These are phyloP conservation scores for Sycophila sp. DNA, from an alignment of 1,140 invertebrate species.

Conservation along the genomic window DNA sequence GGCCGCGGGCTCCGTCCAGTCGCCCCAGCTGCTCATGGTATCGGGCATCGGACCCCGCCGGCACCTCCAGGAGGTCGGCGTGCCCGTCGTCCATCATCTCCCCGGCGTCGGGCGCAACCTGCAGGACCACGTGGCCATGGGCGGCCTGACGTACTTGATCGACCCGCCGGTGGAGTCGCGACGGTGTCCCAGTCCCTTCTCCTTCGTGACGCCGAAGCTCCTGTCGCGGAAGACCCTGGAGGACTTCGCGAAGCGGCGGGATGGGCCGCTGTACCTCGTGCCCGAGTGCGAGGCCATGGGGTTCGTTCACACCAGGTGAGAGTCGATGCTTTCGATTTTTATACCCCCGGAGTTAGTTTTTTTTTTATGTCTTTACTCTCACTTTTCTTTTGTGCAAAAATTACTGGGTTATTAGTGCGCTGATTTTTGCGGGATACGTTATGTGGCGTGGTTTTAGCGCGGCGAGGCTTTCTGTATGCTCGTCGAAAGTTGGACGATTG, in stretches of 20 bases:
- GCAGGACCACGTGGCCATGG: constrained; percentile 80
- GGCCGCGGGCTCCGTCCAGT: constrained; percentile 76
- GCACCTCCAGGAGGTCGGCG: constrained; percentile 69
- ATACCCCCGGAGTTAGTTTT: too few species aligned
- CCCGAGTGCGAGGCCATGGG: constrained; percentile 79
- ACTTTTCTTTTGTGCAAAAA: too few species aligned
- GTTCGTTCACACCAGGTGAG: constrained; percentile 78
- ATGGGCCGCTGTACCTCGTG: constrained; percentile 74
- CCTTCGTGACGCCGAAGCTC: constrained; percentile 71
- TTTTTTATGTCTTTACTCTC: too few species aligned
- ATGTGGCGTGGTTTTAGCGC: too few species aligned
- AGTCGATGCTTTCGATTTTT: too few species aligned
- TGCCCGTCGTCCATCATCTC: constrained; percentile 66
- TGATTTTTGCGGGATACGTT: too few species aligned
- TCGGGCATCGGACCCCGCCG: constrained; percentile 77
- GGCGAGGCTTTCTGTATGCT: too few species aligned
- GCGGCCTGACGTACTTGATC: constrained; percentile 70
- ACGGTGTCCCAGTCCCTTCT: constrained; percentile 62
- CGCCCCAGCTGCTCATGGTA: constrained; percentile 84
- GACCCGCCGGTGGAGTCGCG: constrained; percentile 55
- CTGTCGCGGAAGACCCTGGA: constrained; percentile 66
- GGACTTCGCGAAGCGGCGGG: constrained; percentile 68
- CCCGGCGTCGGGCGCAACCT: constrained; percentile 85
- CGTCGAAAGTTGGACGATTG: too few species aligned
- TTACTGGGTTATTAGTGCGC: too few species aligned